Percentiles rank a stretch among this genome's conserved stretches.
Conservation (phyloP, 2,113 vertebrate genomes). For the Xyliphius kryptos region DNA sequence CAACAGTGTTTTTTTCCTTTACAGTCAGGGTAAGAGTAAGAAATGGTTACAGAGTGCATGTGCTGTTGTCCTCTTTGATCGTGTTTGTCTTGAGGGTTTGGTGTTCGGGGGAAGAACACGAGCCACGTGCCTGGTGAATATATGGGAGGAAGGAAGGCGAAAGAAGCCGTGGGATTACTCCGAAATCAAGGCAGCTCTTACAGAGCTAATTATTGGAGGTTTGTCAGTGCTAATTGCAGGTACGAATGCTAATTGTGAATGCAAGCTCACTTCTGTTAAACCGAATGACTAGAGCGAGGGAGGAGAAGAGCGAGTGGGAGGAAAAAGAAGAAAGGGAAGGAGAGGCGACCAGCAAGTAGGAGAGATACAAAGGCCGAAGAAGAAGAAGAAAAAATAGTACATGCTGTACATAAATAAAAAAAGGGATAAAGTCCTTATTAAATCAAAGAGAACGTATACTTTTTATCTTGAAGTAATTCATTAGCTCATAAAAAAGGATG, state of each 20-base stretch:
- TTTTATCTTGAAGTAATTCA: conserved; percentile 16
- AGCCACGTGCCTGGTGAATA: background rate
- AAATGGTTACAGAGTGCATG: conserved; percentile 2
- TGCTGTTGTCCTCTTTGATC: background rate
- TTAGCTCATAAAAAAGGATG: conserved; percentile 40
- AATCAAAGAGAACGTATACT: background rate
- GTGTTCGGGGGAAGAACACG: conserved; percentile 1
- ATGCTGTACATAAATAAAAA: background rate
- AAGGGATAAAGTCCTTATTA: background rate
- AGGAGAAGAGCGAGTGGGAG: conserved; percentile 21
- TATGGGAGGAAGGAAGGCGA: conserved; percentile 21
- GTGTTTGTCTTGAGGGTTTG: conserved; percentile 9
- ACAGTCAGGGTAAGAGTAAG: conserved; percentile 13
- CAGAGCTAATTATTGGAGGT: conserved; percentile 60
- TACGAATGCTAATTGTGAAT: conserved; percentile 64
- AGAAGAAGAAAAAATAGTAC: background rate
- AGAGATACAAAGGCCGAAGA: background rate
- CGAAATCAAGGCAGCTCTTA: conserved; percentile 51
- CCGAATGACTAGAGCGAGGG: conserved; percentile 38
- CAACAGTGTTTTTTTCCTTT: background rate
- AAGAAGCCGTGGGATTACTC: conserved; percentile 24
- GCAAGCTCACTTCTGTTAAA: conserved; percentile 50
- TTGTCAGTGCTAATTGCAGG: conserved; percentile 68
- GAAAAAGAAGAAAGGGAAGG: background rate
- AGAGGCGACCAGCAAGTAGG: conserved; percentile 34